Base-by-base conservation (phyloP, 2,797 vertebrate genomes). In the Nyctibius grandis region DNA sequence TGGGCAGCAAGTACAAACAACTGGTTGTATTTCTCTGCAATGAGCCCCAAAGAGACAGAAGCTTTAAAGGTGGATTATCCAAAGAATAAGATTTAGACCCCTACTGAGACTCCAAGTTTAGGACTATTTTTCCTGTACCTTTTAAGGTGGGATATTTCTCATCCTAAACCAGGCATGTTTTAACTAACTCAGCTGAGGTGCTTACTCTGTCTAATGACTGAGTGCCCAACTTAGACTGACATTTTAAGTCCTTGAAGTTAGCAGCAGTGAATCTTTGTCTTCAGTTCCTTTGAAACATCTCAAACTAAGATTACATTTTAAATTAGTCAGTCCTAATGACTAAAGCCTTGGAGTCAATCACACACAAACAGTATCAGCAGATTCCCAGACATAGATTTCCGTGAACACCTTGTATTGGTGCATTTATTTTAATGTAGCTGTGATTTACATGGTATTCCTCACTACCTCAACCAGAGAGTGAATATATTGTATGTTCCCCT, bases 401-500 rank as follows among this genome's bases (percentile, higher is more conserved):
- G 0, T 2, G 13, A 59, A 40, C 7, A 11, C 3, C 20, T 25
- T 15, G 4, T 48, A 11, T 25, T n/a, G 6, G 6, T 36, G 36
- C 11, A 23, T 25, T 25, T 33, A 51, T 70, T 74, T 17, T 25
- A 23, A 17, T 0, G 2, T n/a, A 42, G 7, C 31, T 72, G 26
- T 33, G 81, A 54, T 50, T 78, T 50, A 17, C 6, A 4, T 11
- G 31, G 2, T 25, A 4, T 59, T 76, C 77, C 33, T 57, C 7
- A 36, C 33, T 33, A 9, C 31, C 9, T 79, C 28, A 33, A 14
- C 9, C 16, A 44, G 16, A 64, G 23, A 29, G 6, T 47, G 48
- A 34, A 33, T 5, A 4, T 18, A 9, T 9, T 9, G 8, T 15
- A 29, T 16, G 7, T 11, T 64, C 4, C 20, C 12, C 18, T 5